Base-by-base conservation (phyloP, 2,113 vertebrate genomes). In the Calypte anna region DNA sequence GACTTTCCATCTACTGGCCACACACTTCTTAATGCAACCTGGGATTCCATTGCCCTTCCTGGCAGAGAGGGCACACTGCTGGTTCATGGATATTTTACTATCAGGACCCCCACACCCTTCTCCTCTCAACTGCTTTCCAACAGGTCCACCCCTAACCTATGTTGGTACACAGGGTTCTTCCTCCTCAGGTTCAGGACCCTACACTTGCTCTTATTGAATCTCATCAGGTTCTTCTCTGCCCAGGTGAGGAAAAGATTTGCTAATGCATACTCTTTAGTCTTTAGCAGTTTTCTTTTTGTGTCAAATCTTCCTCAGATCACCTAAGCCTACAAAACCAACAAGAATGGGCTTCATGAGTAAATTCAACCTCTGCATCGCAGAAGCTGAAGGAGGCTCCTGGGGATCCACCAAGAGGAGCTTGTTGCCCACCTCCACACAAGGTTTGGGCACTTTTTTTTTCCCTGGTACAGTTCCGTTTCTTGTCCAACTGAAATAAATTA, bases 401-500 rank as follows among this genome's bases (percentile, higher is more conserved):
- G 23, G 9, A 84, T 63, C 6, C 57, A 28, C 50, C 0, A 7
- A 57, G n/a, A 77, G 10, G 12, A 58, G 5, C 25, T 83, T 88
- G 36, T 27, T 7, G 4, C 31, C 27, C 23, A 81, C 5, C 23
- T 75, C 38, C 8, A 9, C 48, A 63, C 13, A 43, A 0, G 0
- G 4, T 80, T 79, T 68, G 76, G 40, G 55, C 30, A 33, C n/a
- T 67, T 57, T 79, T 38, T 58, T 95, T 86, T 46, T 59, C 38
- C 14, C 48, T 77, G 69, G 28, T 75, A 67, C 27, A 48, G 13
- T 69, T 78, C 64, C 86, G 25, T 7, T 68, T 74, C 84, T 87
- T 89, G 33, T 43, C 81, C 33, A 27, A 40, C 23, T 48, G 61
- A 94, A 92, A 96, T 69, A 76, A 90, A 88, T 74, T 53, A 90